Percentiles rank a stretch among this genome's conserved stretches.
Conservation (phyloP, 2,113 vertebrate species). For the Phoenicopterus ruber region DNA sequence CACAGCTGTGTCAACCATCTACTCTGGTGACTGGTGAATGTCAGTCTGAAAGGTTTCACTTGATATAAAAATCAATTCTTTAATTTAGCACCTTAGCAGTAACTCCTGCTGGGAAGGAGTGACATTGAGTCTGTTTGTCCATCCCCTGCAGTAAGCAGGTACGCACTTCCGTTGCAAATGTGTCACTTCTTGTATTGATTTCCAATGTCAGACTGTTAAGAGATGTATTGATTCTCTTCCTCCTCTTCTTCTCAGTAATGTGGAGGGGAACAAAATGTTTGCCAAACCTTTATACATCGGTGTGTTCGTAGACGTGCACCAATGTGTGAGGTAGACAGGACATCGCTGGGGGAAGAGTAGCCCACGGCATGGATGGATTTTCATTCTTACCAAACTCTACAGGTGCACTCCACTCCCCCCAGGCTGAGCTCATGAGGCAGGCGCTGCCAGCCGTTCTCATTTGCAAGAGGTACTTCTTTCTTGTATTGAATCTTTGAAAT, state of each 20-base stretch:
- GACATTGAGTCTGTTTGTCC: neutral
- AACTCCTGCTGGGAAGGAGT: neutral
- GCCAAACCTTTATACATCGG: neutral
- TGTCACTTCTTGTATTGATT: neutral
- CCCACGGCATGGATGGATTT: neutral
- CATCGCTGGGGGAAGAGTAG: accelerated
- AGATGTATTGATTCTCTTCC: neutral
- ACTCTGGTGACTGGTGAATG: neutral
- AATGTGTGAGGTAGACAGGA: neutral
- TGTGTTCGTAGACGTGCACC: accelerated
- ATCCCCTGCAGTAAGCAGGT: neutral
- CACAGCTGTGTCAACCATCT: neutral
- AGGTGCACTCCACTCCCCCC: conserved; percentile 49
- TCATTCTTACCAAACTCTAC: conserved; percentile 25
- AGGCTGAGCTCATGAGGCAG: neutral
- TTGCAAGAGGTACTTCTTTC: conserved; percentile 1
- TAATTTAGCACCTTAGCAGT: neutral
- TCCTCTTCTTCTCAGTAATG: neutral
- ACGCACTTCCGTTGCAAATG: neutral
- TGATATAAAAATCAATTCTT: neutral
- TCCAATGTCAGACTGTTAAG: neutral
- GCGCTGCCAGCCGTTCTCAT: conserved; percentile 11
- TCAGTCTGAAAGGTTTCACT: neutral
- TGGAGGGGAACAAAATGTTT: neutral
- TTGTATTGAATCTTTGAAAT: neutral